These are phyloP conservation scores for Corythornis leucogaster DNA, from an alignment of 2,797 vertebrate genomes.

Conservation along the genomic window DNA sequence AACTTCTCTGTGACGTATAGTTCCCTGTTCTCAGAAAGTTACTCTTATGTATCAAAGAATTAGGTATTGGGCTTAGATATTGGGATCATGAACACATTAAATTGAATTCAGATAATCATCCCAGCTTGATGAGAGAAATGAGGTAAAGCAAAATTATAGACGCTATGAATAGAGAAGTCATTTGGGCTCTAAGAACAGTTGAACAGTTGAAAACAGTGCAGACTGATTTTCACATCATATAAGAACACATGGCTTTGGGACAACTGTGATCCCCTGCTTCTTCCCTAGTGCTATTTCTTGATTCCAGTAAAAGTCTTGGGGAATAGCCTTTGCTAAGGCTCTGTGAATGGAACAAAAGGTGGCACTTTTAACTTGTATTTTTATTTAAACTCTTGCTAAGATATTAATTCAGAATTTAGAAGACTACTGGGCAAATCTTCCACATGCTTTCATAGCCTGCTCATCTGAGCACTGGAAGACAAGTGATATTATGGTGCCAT, in stretches of 20 bases:
- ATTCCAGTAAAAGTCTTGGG: neutral
- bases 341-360: neutral
- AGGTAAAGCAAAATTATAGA: neutral
- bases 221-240: neutral
- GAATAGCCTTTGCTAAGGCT: neutral
- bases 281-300: neutral
- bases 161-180: neutral
- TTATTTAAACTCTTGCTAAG: neutral
- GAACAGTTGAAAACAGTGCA: neutral
- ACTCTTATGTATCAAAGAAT: neutral
- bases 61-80: neutral
- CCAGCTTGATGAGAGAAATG: neutral
- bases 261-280: neutral
- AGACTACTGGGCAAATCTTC: neutral
- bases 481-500: neutral
- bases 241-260: neutral
- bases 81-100: neutral
- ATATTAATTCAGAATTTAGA: neutral
- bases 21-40: neutral
- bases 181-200: neutral
- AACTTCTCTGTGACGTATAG: neutral
- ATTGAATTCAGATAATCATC: neutral
- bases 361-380: neutral
- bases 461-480: neutral
- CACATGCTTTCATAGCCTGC: neutral